Evolutionary conservation across 2,888 invertebrate genomes (phyloP), one percentile per base, ranked within the genome.

Genomic region (Zonitis immaculata): DNA sequence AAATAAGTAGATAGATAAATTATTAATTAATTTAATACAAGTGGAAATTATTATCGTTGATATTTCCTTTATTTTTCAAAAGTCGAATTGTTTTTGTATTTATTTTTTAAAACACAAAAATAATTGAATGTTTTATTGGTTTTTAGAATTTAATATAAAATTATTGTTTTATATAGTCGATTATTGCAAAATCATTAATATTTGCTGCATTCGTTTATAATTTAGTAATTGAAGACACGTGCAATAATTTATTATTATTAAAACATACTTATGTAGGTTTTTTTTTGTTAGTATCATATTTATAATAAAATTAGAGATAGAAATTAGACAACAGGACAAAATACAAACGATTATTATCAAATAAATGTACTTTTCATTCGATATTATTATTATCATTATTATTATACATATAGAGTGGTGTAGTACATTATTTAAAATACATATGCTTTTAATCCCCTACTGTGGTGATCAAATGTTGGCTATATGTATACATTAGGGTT

Each of bases 361-460:
- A 6, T 5, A 39, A 39, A 7, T 39, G 6, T 14, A 4, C 22
- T 42, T 42, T 42, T 16, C 12, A 14, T 26, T 27, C n/a, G n/a
- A n/a, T n/a, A n/a, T n/a, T n/a, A n/a, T n/a, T n/a, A n/a, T n/a
- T n/a, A n/a, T n/a, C n/a, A n/a, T 27, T n/a, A 14, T 25, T 16
- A 16, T 11, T 7, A 6, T 18, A 11, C 39, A 18, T 39, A 14
- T 39, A 39, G n/a, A 4, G 18, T 39, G n/a, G 18, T 39, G n/a
- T 11, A 18, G 39, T 26, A 14, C 18, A 16, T 39, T 14, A 39
- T 45, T 45, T 28, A n/a, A 27, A 28, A 20, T 20, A 16, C 30
- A 28, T 47, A 16, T 47, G 32, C 12, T 42, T 22, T 26, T 42
- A 47, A 49, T 47, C 52, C 52, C 49, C 52, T 46, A 45, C 52